These are phyloP conservation scores for Eleutherodactylus coqui DNA, from an alignment of 2,797 vertebrate genomes.

Conservation along the genomic window DNA sequence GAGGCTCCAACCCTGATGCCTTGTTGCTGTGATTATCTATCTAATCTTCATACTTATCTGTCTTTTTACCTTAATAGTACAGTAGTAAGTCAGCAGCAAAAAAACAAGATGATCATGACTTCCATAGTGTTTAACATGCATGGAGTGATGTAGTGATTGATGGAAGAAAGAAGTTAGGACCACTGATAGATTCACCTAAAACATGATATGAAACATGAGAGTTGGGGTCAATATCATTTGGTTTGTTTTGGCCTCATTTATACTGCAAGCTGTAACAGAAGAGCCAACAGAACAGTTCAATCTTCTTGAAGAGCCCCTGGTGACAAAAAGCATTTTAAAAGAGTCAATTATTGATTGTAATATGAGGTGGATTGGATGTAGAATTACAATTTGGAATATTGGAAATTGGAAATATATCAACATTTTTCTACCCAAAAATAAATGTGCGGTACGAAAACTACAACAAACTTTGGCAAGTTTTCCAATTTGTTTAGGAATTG, in stretches of 20 bases:
- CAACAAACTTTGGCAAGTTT: no score
- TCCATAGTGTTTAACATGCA: constrained; percentile 35
- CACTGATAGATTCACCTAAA: constrained; percentile 45
- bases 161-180: constrained; percentile 41
- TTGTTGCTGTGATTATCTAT: no score
- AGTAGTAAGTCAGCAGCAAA: background rate
- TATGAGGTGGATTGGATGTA: background rate
- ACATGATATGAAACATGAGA: constrained; percentile 52
- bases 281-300: background rate
- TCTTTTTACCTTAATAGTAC: background rate
- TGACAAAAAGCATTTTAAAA: background rate
- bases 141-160: constrained; percentile 51
- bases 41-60: background rate
- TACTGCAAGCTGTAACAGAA: constrained; percentile 2
- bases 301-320: constrained; percentile 17
- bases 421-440: no score
- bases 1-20: no score
- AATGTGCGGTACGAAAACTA: no score
- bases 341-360: background rate
- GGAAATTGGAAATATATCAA: no score
- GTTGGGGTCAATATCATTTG: constrained; percentile 50
- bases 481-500: no score
- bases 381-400: background rate
- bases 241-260: constrained; percentile 45
- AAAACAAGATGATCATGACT: constrained; percentile 1